These are phyloP conservation scores for Desoria tigrina DNA, from an alignment of 2,888 invertebrate genomes.

Conservation along the genomic window DNA sequence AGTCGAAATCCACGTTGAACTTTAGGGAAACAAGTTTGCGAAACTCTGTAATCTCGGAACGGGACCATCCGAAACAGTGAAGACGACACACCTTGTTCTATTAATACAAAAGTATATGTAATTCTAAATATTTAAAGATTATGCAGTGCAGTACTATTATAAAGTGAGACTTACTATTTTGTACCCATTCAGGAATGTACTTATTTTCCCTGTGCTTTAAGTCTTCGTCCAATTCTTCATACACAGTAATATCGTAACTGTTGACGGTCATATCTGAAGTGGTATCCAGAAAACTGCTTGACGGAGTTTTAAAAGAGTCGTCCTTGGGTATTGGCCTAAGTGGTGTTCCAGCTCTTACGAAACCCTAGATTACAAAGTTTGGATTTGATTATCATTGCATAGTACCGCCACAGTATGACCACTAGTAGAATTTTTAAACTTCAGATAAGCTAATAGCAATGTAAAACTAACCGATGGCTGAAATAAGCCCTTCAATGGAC, in stretches of 20 bases:
- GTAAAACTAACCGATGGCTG: too few relatives aligned
- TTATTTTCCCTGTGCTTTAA: conserved; percentile 46
- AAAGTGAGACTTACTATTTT: conserved; percentile 46
- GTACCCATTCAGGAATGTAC: conserved; percentile 45
- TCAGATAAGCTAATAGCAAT: too few relatives aligned
- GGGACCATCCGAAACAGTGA: not conserved
- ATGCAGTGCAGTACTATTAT: too few relatives aligned
- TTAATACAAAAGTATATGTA: conserved; percentile 5
- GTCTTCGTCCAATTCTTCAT: conserved; percentile 49
- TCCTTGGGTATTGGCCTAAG: too few relatives aligned
- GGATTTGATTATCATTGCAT: too few relatives aligned
- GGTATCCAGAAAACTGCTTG: conserved; percentile 33
- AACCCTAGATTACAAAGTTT: not conserved
- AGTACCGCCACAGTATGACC: too few relatives aligned
- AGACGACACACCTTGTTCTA: not conserved
- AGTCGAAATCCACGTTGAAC: not conserved
- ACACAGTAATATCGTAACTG: conserved; percentile 47
- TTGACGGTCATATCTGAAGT: conserved; percentile 31
- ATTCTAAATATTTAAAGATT: not conserved
- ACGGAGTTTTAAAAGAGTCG: not conserved
- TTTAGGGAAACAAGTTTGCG: not conserved
- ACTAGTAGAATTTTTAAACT: too few relatives aligned
- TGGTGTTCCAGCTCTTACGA: too few relatives aligned
- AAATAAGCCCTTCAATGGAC: too few relatives aligned
- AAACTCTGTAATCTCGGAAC: not conserved